Percentiles rank a stretch among this genome's conserved stretches.
Conservation (phyloP, 1,140 invertebrate species). For the Rhyacophila brunnea region DNA sequence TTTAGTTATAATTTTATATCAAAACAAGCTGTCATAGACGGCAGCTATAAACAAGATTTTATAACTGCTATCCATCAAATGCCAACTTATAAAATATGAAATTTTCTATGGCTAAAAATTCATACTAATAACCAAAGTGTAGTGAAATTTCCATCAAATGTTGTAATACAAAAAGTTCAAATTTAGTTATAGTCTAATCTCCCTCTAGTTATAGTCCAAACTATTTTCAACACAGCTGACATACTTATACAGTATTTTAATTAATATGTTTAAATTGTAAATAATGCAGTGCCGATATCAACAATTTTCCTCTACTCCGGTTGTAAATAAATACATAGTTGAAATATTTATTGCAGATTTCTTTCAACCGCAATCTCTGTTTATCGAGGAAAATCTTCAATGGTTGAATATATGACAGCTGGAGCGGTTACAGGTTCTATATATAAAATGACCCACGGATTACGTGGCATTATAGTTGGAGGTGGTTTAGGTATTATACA, state of each 20-base stretch:
- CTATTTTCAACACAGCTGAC: constrained; percentile 7
- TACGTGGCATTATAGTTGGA: constrained; percentile 65
- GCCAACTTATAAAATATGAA: too few relatives aligned
- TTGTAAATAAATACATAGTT: too few relatives aligned
- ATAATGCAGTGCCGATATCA: neutral
- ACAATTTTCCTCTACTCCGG: constrained; percentile 5
- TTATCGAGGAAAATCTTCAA: constrained; percentile 63
- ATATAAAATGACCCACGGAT: constrained; percentile 63
- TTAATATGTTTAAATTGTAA: neutral
- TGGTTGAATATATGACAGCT: constrained; percentile 64
- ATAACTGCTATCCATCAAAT: too few relatives aligned
- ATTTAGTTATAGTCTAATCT: neutral
- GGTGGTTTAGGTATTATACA: constrained; percentile 47
- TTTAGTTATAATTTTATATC: too few relatives aligned
- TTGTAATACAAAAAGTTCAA: too few relatives aligned
- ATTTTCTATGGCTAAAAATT: too few relatives aligned
- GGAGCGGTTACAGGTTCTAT: constrained; percentile 61
- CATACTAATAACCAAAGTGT: too few relatives aligned
- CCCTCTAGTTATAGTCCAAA: neutral
- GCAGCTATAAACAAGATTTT: too few relatives aligned
- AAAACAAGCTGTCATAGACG: too few relatives aligned
- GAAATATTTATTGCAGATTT: constrained; percentile 6
- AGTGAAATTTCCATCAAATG: too few relatives aligned
- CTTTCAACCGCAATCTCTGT: constrained; percentile 60
- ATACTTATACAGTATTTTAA: neutral